Evolutionary conservation across 2,797 vertebrate genomes (phyloP).

Genomic region (Phataginus tetradactyla): DNA sequence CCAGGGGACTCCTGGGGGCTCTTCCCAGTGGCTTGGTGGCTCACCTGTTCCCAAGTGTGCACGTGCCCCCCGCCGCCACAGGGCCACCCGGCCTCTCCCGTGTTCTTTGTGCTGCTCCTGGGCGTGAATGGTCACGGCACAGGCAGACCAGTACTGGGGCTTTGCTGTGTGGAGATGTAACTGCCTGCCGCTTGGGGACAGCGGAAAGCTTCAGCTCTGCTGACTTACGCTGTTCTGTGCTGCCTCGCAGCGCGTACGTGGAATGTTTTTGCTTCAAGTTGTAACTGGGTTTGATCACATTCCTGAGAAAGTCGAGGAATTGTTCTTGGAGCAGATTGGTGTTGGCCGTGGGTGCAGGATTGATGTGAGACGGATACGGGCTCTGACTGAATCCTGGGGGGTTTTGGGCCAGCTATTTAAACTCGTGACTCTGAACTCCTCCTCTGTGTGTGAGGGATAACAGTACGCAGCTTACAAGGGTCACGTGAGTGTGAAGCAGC

Average conservation of each 20-base stretch:
- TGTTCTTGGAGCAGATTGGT: neutral
- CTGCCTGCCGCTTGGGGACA: neutral
- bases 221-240: neutral
- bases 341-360: neutral
- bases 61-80: accelerated
- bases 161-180: neutral
- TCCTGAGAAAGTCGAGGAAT: neutral
- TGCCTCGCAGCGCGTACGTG: no score
- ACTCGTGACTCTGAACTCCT: neutral
- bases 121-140: accelerated
- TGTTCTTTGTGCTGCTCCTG: no score
- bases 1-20: neutral
- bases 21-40: neutral
- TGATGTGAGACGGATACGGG: accelerated
- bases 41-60: accelerated
- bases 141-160: neutral
- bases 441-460: neutral
- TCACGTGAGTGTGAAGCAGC: accelerated
- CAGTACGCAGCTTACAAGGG: neutral
- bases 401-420: neutral
- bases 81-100: accelerated
- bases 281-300: neutral
- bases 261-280: neutral
- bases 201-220: neutral
- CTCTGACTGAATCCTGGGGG: neutral